phyloP scores from a whole-genome alignment of 2,888 invertebrate species.

The Tenthredo distinguenda region DNA sequence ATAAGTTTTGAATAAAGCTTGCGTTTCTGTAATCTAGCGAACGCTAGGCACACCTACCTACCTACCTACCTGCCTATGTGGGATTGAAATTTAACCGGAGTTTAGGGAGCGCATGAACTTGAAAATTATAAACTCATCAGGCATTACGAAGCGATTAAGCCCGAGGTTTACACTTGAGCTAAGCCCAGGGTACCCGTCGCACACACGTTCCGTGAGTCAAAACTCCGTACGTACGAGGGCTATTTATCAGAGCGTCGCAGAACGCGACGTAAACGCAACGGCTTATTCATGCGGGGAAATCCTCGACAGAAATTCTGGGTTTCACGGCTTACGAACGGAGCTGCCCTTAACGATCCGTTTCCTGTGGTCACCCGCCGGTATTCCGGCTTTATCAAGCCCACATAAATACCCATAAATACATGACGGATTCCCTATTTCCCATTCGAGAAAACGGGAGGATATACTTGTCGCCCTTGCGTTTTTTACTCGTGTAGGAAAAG shows the following conservation, averaged over 20 bases:
- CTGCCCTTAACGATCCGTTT: constrained; percentile 69
- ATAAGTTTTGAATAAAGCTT: background rate
- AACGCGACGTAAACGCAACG: constrained; percentile 66
- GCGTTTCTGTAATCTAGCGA: background rate
- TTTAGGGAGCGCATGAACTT: constrained; percentile 61
- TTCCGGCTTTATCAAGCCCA: constrained; percentile 46
- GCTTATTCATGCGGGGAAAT: constrained; percentile 72
- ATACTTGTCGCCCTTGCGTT: too few species aligned
- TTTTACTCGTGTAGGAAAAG: background rate
- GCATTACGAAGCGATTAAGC: constrained; percentile 71
- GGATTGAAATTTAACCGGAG: constrained; percentile 51
- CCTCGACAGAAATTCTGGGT: constrained; percentile 48
- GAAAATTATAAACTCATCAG: constrained; percentile 71
- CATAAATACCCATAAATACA: constrained; percentile 49
- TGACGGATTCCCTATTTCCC: constrained; percentile 1
- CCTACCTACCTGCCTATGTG: background rate
- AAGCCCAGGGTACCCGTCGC: constrained; percentile 65
- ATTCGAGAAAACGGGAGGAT: background rate
- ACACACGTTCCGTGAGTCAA: constrained; percentile 65
- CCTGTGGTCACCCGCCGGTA: constrained; percentile 56
- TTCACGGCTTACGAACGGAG: constrained; percentile 57
- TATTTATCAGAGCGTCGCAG: constrained; percentile 73
- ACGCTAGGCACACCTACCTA: constrained; percentile 7
- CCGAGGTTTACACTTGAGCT: constrained; percentile 63
- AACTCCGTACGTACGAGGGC: constrained; percentile 57